Base-by-base conservation (phyloP, 2,888 invertebrate species). In the Andrena trimmerana region DNA sequence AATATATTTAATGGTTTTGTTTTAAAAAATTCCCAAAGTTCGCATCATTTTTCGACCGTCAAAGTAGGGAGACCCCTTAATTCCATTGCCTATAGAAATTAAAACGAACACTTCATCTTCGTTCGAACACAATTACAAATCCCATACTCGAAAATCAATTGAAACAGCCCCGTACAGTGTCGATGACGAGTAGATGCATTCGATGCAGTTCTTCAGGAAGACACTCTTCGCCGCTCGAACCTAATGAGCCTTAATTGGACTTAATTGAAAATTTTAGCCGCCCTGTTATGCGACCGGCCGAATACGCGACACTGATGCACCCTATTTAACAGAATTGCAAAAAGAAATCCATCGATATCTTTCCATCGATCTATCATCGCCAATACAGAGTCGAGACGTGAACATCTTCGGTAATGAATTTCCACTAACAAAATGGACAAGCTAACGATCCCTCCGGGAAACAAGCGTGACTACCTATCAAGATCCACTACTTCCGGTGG, bases 181-280 rank as follows among this genome's bases (percentile, higher is more conserved):
- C 33, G n/a, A 7, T 16, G 6, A n/a, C 7, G 16, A 48, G 2
- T n/a, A 13, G 24, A 60, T 57, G 57, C 31, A 24, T 20, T 62
- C 48, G 36, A n/a, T n/a, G 50, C 52, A 36, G 10, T 31, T 31
- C 27, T 57, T 66, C 60, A 54, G 74, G 27, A 62, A 70, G 52
- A 60, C 66, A 31, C n/a, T 54, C 27, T 48, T 71, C 27, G 54
- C 0, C 36, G 54, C 31, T 66, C 7, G 52, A n/a, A 69, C 57
- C 66, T 81, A 85, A 90, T 82, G 65, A 88, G 78, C 31, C 71
- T 83, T 74, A 83, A 90, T 90, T 89, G 83, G 78, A 36, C 60
- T 29, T 86, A 89, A 90, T 89, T 87, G 84, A 85, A 79, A 86
- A 86, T 78, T 83, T 87, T 82, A 87, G 78, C 57, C 59, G 59